Conservation (phyloP, 35 echinoderm and acorn worm genomes). For the Nesometra sesokonis region DNA sequence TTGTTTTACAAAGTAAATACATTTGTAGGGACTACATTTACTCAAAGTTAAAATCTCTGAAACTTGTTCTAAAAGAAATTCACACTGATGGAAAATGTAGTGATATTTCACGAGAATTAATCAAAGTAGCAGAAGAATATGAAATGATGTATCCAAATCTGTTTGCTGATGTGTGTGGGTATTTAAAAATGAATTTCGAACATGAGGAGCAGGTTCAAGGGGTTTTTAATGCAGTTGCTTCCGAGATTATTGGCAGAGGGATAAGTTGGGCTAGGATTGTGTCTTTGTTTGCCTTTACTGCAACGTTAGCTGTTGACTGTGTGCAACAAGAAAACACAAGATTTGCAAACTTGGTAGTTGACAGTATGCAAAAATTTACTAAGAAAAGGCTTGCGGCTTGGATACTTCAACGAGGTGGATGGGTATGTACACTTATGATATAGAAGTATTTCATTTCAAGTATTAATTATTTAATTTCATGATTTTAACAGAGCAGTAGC, state of each 20-base stretch:
- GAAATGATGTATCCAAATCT: neutral
- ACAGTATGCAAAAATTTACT: neutral
- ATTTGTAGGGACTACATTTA: neutral
- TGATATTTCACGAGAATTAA: neutral
- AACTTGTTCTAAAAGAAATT: neutral
- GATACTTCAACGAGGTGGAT: neutral
- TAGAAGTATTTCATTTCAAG: too few species aligned
- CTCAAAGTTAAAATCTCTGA: neutral
- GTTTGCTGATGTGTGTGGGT: neutral
- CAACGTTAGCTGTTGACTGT: neutral
- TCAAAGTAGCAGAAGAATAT: neutral
- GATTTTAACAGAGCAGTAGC: too few species aligned
- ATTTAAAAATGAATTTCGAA: neutral
- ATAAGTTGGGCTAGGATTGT: neutral
- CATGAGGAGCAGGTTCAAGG: neutral
- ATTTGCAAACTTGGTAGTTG: neutral
- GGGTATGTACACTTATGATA: neutral
- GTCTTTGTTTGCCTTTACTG: neutral
- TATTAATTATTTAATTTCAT: too few species aligned
- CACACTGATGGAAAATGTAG: neutral
- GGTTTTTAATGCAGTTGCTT: neutral
- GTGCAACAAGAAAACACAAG: neutral
- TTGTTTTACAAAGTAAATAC: neutral
- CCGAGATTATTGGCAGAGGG: neutral
- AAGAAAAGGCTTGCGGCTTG: neutral